These are phyloP conservation scores for Lamproptera curius DNA, from an alignment of 2,888 invertebrate species.

Conservation along the genomic window DNA sequence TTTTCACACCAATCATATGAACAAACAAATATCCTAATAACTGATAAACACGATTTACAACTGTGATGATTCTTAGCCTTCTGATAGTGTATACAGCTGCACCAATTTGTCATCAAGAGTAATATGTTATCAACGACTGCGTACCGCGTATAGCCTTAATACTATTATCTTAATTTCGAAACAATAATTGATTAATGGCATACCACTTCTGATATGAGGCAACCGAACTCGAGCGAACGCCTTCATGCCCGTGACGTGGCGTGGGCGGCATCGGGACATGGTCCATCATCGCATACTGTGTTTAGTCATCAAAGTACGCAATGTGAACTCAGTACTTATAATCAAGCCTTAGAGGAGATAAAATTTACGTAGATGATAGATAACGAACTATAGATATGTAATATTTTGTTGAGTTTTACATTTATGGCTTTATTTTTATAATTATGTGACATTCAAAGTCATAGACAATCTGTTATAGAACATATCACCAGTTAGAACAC, in stretches of 20 bases:
- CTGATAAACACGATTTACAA: background rate
- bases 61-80: background rate
- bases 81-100: background rate
- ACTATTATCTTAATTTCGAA: too few relatives aligned
- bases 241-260: background rate
- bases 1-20: background rate
- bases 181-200: background rate
- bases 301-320: background rate
- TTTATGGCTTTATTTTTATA: too few relatives aligned
- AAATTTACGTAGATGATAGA: too few relatives aligned
- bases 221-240: background rate
- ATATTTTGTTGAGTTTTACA: too few relatives aligned
- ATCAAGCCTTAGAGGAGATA: too few relatives aligned
- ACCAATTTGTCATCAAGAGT: background rate
- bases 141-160: too few relatives aligned
- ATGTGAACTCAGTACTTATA: too few relatives aligned
- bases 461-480: too few relatives aligned
- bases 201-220: background rate
- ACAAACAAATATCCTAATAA: background rate
- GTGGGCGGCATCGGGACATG: conserved; percentile 6
- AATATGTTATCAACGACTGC: background rate
- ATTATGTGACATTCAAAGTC: too few relatives aligned
- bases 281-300: conserved; percentile 6
- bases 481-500: too few relatives aligned
- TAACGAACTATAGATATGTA: too few relatives aligned